Conservation (phyloP, 2,113 vertebrate species). For the Saccopteryx leptura region DNA sequence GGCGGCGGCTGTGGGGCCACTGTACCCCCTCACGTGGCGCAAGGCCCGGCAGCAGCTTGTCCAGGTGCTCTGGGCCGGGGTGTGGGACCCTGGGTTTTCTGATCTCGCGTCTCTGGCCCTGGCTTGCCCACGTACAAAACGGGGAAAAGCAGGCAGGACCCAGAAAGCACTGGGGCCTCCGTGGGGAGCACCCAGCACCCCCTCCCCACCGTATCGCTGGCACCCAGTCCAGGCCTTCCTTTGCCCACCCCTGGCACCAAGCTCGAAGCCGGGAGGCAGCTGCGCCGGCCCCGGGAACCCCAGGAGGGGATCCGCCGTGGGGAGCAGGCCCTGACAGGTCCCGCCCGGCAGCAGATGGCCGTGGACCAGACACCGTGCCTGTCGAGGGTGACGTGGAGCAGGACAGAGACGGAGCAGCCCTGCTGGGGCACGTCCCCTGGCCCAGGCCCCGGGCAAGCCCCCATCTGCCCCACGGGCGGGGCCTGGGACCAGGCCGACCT, state of each 20-base stretch:
- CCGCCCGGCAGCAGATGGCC: not conserved
- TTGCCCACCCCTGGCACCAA: not conserved
- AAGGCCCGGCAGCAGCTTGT: too few species aligned
- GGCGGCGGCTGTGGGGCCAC: accelerated
- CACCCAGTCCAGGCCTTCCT: not conserved
- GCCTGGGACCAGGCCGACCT: not conserved
- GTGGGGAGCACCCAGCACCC: too few species aligned
- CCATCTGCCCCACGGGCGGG: not conserved
- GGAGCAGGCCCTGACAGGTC: not conserved
- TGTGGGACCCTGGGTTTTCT: not conserved
- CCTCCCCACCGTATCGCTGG: not conserved
- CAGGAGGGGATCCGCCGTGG: not conserved
- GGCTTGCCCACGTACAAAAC: not conserved
- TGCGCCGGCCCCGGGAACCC: not conserved
- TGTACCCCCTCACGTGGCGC: not conserved
- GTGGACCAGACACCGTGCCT: not conserved
- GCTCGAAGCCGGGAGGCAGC: not conserved
- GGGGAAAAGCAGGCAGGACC: not conserved
- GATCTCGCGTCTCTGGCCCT: not conserved
- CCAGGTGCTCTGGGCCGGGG: too few species aligned
- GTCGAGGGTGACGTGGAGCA: not conserved
- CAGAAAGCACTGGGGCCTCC: not conserved
- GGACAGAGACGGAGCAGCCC: accelerated
- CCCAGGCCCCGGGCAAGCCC: not conserved
- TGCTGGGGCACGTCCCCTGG: not conserved